phyloP scores from a whole-genome alignment of 1,140 invertebrate genomes.

The Dendrolimus punctatus region DNA sequence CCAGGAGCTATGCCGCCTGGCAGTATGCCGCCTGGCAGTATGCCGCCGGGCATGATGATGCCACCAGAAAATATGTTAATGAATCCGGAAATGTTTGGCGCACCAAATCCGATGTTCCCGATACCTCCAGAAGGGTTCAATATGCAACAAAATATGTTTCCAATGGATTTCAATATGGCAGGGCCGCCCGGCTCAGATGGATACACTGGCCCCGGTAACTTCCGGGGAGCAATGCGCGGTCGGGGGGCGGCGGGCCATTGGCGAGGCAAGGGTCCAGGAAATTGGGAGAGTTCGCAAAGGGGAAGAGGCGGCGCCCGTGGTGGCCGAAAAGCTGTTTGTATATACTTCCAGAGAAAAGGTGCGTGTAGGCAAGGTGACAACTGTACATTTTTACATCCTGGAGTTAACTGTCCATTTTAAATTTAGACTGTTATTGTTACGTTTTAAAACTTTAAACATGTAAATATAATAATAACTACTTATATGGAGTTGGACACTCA shows the following conservation, averaged over 20 bases:
- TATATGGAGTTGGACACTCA: conserved; percentile 20
- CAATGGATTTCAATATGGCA: conserved; percentile 54
- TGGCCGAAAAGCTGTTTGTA: conserved; percentile 74
- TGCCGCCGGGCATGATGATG: conserved; percentile 54
- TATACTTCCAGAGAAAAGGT: conserved; percentile 83
- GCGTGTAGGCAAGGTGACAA: conserved; percentile 84
- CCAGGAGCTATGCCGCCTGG: conserved; percentile 33
- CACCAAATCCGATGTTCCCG: conserved; percentile 56
- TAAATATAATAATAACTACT: conserved; percentile 22
- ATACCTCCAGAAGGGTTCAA: conserved; percentile 52
- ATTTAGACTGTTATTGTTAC: conserved; percentile 5
- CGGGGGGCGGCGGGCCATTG: conserved; percentile 69
- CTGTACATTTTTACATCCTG: conserved; percentile 84
- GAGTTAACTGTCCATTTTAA: conserved; percentile 75
- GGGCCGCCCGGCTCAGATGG: conserved; percentile 51
- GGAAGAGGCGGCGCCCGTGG: conserved; percentile 68
- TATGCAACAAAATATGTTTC: conserved; percentile 61
- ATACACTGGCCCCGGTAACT: conserved; percentile 56
- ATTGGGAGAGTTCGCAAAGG: conserved; percentile 69
- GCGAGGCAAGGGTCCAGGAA: conserved; percentile 61
- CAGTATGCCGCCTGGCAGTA: conserved; percentile 30
- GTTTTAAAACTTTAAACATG: conserved; percentile 1
- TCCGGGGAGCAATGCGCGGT: conserved; percentile 63
- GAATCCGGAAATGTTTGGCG: conserved; percentile 72
- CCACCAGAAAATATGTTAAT: conserved; percentile 63